Conservation (phyloP, 2,888 invertebrate genomes). For the Philhelius pedissequus region DNA sequence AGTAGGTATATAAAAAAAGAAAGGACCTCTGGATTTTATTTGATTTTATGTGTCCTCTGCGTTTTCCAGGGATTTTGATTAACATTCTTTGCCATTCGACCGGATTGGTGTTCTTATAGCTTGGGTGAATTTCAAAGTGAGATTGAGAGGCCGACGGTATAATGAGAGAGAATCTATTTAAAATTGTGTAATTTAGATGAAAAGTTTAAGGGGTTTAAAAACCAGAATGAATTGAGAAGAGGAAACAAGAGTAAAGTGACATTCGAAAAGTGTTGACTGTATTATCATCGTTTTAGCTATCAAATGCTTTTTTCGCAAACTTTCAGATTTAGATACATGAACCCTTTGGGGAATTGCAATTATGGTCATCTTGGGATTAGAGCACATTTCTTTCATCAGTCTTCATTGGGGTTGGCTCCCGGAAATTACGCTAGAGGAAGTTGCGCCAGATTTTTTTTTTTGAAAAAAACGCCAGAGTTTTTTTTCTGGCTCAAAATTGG, state of each 20-base stretch:
- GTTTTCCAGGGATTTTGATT: conserved; percentile 48
- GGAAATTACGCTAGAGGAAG: too few relatives aligned
- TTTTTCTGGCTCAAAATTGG: too few relatives aligned
- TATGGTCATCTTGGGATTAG: too few relatives aligned
- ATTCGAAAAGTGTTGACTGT: not conserved
- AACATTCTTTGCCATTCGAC: conserved; percentile 39
- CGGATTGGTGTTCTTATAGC: conserved; percentile 23
- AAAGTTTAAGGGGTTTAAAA: not conserved
- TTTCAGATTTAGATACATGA: not conserved
- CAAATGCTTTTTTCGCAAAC: not conserved
- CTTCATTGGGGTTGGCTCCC: too few relatives aligned
- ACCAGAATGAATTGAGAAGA: not conserved
- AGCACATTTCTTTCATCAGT: too few relatives aligned
- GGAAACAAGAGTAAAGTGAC: not conserved
- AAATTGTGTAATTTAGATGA: conserved; percentile 50
- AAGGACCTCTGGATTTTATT: conserved; percentile 11
- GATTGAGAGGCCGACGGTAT: conserved; percentile 16
- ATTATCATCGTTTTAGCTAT: not conserved
- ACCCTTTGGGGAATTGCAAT: too few relatives aligned
- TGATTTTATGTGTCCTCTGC: conserved; percentile 1
- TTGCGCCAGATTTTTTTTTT: too few relatives aligned
- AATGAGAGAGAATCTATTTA: conserved; percentile 62
- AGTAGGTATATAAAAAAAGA: not conserved
- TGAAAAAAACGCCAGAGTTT: too few relatives aligned
- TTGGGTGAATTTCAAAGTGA: conserved; percentile 16